Base-by-base conservation (phyloP, 1,140 invertebrate species). In the Micrasema longulum region DNA sequence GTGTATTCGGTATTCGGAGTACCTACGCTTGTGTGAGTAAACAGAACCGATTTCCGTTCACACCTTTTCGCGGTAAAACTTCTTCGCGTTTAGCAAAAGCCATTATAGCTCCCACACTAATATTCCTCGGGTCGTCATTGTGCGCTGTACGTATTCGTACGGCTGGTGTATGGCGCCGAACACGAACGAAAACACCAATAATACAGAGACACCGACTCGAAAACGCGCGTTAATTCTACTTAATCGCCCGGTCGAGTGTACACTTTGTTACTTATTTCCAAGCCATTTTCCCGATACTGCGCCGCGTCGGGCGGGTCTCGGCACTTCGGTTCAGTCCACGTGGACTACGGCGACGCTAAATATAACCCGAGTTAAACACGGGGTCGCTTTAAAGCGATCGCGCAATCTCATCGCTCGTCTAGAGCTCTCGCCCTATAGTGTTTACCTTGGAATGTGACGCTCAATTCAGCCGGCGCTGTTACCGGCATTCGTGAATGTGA, bases 61-160 rank as follows among this genome's bases (percentile, higher is more conserved):
- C 64, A 66, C 64, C 64, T 66, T 66, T 66, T 66, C 64, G 64
- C 64, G 64, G 64, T 66, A 66, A 66, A 66, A 66, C 31, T 66
- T 50, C 48, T 53, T 53, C 47, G 45, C 47, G 64, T 64, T 64
- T 64, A 64, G 60, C 60, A 47, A 64, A 64, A 64, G 47, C 64
- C 64, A 66, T 66, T 66, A 66, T 66, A 66, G 47, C 48, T 60
- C 55, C 55, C 55, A 60, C 55, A 60, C 55, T 60, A 60, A 60
- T 60, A 60, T 60, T 38, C 55, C 55, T 18, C 35, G 35, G 35
- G 9, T 36, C 55, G 16, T 60, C 55, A 23, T 60, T 60, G 55
- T 60, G 41, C 55, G 26, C 22, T 26, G 22, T 23, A 31, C 52
- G 26, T 26, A 22, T 14, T 26, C 22, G 23, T 55, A n/a, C n/a